Evolutionary conservation across 2,113 vertebrate genomes (phyloP).

Genomic region (Paratilapia polleni): DNA sequence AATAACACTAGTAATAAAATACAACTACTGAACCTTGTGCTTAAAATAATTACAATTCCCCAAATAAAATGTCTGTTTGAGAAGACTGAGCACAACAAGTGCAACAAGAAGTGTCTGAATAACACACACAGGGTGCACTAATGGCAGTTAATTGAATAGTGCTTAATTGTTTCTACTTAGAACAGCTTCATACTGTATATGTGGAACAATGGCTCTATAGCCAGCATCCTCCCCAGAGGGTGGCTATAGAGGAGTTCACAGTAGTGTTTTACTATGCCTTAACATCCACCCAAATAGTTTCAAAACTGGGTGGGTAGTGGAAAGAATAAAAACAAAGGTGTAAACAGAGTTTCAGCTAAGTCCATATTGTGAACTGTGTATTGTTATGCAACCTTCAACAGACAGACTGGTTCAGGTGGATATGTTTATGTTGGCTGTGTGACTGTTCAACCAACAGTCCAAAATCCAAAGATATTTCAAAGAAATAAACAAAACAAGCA

Average conservation of each 20-base stretch:
- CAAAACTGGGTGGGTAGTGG: neutral
- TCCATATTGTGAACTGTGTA: neutral
- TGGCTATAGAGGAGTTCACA: neutral
- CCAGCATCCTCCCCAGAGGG: neutral
- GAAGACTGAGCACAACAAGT: neutral
- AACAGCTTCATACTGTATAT: neutral
- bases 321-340: constrained; percentile 16
- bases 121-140: neutral
- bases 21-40: neutral
- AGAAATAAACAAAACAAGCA: too few species aligned
- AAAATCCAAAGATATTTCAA: too few species aligned
- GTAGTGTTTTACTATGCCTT: neutral
- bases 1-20: neutral
- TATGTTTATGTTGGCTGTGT: neutral
- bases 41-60: neutral
- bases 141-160: neutral
- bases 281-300: constrained; percentile 35
- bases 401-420: constrained; percentile 2
- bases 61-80: neutral
- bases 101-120: neutral
- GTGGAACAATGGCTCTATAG: neutral
- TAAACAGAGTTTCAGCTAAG: neutral
- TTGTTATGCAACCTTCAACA: neutral
- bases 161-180: neutral
- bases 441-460: too few species aligned